Base-by-base conservation (phyloP, 92 coral and sea anemone genomes). In the Porites cylindrica region DNA sequence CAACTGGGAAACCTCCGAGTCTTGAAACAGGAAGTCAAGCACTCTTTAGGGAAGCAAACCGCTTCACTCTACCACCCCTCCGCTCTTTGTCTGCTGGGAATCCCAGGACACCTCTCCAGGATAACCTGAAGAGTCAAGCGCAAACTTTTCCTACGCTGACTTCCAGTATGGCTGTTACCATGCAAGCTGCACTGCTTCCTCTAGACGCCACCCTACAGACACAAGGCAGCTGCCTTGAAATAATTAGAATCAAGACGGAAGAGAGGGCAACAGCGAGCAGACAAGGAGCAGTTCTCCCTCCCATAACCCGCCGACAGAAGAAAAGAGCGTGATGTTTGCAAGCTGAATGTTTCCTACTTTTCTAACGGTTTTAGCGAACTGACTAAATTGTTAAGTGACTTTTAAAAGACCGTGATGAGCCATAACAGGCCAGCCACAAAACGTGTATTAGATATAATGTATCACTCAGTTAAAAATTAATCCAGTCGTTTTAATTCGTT, bases 161-260 rank as follows among this genome's bases (percentile, higher is more conserved):
- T 60, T 83, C 81, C 52, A 65, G 74, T 10, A 83, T 83, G 75
- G 80, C 80, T 63, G 65, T 83, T 11, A 65, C 73, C 73, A 83
- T 75, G 80, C 65, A 20, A 76, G 66, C 87, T 29, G 80, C 80
- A 6, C 65, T 83, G 20, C 64, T 75, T 62, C 87, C 87, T 1
- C 19, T 83, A 13, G 87, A 75, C 24, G 74, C 87, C 29, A n/a
- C 87, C 51, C 80, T 83, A n/a, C 64, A 51, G 50, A 64, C 13
- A 16, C 72, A 75, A 52, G 80, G 80, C 5, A 74, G 80, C 81
- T 17, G 80, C 65, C 47, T 72, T 29, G 81, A 83, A 14, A 65
- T 64, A 32, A 73, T 74, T 20, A 62, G 87, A 21, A 65, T 83
- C 73, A 83, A 29, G 59, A 47, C 87, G 0, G 87, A 83, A 54